Conservation (phyloP, 2,797 vertebrate species). For the Tenualosa ilisha region DNA sequence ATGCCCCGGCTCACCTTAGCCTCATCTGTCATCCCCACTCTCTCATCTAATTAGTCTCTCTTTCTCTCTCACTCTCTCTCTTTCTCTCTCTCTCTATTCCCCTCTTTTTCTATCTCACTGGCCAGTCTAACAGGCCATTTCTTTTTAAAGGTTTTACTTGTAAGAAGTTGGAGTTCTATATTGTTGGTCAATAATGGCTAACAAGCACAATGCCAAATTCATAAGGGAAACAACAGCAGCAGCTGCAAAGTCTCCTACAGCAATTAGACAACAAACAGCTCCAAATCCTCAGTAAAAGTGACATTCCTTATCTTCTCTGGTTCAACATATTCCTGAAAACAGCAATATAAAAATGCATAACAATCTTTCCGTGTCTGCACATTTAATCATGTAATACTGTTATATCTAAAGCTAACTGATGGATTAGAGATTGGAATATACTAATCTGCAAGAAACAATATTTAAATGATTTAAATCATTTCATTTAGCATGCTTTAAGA, state of each 20-base stretch:
- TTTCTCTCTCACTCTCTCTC: background rate
- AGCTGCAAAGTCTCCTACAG: background rate
- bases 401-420: background rate
- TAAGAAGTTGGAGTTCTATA: background rate
- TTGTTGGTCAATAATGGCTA: background rate
- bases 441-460: background rate
- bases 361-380: background rate
- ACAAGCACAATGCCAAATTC: background rate
- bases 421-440: background rate
- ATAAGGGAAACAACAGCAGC: background rate
- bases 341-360: background rate
- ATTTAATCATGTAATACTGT: background rate
- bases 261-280: background rate
- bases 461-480: background rate
- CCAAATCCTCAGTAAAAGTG: background rate
- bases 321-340: background rate
- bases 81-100: background rate
- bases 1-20: slow-evolving; percentile 34
- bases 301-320: background rate
- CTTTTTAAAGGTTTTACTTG: slow-evolving; percentile 16
- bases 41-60: slow-evolving; percentile 40
- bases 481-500: background rate
- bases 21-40: slow-evolving; percentile 39
- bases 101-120: background rate
- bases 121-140: slow-evolving; percentile 2